phyloP scores from a whole-genome alignment of 2,797 vertebrate species.

The Pelobates cultripes region DNA sequence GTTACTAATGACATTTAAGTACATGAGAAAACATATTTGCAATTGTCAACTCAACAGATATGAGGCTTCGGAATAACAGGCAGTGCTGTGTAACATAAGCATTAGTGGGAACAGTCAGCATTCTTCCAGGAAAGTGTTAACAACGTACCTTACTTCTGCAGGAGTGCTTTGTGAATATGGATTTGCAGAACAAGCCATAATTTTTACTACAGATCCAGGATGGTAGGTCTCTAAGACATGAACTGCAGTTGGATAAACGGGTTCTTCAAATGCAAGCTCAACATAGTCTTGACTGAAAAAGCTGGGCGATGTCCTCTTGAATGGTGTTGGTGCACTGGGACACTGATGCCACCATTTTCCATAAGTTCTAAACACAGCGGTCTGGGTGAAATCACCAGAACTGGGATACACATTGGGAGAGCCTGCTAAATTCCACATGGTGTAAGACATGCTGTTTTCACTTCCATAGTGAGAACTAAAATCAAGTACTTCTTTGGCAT shows the following conservation, averaged over 20 bases:
- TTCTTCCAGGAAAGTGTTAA: too few species aligned
- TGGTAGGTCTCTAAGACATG: constrained; percentile 97
- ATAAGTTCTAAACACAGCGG: constrained; percentile 93
- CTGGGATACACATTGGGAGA: constrained; percentile 95
- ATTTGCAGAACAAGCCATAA: constrained; percentile 95
- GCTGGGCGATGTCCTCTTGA: constrained; percentile 82
- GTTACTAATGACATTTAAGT: too few species aligned
- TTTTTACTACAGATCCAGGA: constrained; percentile 92
- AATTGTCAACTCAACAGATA: too few species aligned
- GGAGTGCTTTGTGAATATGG: constrained; percentile 91
- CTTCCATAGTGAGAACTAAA: constrained; percentile 99
- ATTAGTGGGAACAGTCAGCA: too few species aligned
- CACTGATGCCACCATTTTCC: constrained; percentile 95
- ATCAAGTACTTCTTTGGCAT: constrained; percentile 95
- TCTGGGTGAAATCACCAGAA: constrained; percentile 97
- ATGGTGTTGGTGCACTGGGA: constrained; percentile 80
- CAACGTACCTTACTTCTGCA: constrained; percentile 89
- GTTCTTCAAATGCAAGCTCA: constrained; percentile 93
- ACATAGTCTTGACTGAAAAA: constrained; percentile 95
- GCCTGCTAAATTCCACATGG: constrained; percentile 97
- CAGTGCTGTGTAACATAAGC: too few species aligned
- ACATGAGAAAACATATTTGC: too few species aligned
- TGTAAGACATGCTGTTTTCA: constrained; percentile 98
- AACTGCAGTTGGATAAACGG: constrained; percentile 94
- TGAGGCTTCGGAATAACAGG: too few species aligned